phyloP scores from a whole-genome alignment of 2,797 vertebrate genomes.

The Chaetophractus vellerosus region DNA sequence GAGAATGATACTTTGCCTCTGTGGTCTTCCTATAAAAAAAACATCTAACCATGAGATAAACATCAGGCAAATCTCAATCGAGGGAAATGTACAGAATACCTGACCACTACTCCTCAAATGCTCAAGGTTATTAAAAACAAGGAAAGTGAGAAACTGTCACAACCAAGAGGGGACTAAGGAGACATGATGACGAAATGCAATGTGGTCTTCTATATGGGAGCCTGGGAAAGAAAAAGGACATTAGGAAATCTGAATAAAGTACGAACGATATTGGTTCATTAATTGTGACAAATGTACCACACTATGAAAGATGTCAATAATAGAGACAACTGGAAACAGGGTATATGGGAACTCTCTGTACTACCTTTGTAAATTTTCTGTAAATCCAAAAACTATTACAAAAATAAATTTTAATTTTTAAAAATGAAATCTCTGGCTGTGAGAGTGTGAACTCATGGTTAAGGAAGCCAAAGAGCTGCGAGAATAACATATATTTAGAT shows the following conservation, averaged over 20 bases:
- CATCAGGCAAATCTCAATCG: neutral
- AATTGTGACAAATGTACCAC: neutral
- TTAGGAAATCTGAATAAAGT: neutral
- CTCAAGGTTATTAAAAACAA: neutral
- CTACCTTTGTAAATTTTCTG: neutral
- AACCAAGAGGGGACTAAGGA: neutral
- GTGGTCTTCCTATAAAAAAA: too few relatives aligned
- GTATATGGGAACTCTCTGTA: neutral
- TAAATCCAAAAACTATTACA: neutral
- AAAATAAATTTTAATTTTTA: neutral
- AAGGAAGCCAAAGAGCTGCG: neutral
- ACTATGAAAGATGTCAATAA: neutral
- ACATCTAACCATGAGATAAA: neutral
- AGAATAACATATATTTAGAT: neutral
- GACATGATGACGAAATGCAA: neutral
- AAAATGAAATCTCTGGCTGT: slow-evolving; percentile 29
- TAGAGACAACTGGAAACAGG: neutral
- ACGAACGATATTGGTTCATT: neutral
- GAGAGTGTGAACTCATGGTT: neutral
- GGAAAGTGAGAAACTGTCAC: neutral
- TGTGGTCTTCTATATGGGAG: neutral
- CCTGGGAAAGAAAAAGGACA: neutral
- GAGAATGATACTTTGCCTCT: too few relatives aligned
- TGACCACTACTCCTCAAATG: neutral
- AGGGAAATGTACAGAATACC: neutral